Percentiles rank a stretch among this genome's conserved stretches.
phyloP scores from a whole-genome alignment of 2,888 invertebrate species.

The Caenorhabditis zanzibari region DNA sequence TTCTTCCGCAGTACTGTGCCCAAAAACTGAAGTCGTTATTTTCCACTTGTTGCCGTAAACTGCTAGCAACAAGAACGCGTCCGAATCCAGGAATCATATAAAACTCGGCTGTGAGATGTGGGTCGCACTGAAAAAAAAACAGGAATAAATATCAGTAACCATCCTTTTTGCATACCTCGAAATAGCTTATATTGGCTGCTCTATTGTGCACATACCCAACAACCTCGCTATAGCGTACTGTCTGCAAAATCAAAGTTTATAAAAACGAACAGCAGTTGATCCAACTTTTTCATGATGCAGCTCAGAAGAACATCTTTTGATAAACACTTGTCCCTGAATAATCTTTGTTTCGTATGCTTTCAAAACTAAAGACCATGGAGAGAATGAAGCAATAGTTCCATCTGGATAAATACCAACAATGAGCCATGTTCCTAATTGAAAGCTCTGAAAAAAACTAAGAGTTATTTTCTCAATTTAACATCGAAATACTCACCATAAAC shows the following conservation, averaged over 20 bases:
- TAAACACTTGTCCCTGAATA: background rate
- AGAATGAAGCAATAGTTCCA: slow-evolving; percentile 40
- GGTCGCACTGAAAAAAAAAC: background rate
- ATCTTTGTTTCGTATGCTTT: slow-evolving; percentile 32
- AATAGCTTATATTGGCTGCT: background rate
- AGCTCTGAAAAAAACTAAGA: slow-evolving; percentile 2
- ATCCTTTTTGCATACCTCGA: background rate
- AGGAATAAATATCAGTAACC: background rate
- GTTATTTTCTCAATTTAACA: background rate
- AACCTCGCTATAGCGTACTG: background rate
- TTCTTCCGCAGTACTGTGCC: slow-evolving; percentile 1
- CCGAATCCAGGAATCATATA: slow-evolving; percentile 33
- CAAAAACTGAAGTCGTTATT: background rate
- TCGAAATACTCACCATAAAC: slow-evolving; percentile 10
- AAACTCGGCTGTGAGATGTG: slow-evolving; percentile 3
- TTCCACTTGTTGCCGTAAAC: background rate
- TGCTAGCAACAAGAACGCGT: slow-evolving; percentile 17
- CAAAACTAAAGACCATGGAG: slow-evolving; percentile 26
- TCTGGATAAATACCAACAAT: slow-evolving; percentile 47
- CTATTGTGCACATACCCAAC: background rate
- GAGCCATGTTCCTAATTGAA: slow-evolving; percentile 30
- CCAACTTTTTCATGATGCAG: slow-evolving; percentile 11
- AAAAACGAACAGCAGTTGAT: background rate
- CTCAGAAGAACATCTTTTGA: slow-evolving; percentile 20
- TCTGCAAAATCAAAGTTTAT: background rate